Base-by-base conservation (phyloP, 2,888 invertebrate genomes). In the Tachina fera region DNA sequence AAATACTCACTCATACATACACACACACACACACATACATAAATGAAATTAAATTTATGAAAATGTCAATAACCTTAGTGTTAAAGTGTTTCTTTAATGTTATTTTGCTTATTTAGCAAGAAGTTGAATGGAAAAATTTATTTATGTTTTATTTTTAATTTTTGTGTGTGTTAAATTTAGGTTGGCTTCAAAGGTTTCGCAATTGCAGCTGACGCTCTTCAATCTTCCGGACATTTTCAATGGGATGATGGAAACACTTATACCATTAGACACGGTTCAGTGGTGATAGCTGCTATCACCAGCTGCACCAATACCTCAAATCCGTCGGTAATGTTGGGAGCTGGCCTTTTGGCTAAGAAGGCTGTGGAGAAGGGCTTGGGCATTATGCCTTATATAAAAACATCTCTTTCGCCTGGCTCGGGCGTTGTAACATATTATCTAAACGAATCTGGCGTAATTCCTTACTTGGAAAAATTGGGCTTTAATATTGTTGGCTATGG, bases 261-360 rank as follows among this genome's bases (percentile, higher is more conserved):
- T 92, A 94, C 93, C 56, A 94, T 99, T 87, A 94, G 93, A 0
- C 98, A 99, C 92, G 98, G 99, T 3, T 97, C 98, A 1, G 98
- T 99, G 22, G 96, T 99, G 79, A 98, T 99, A 88, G 98, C 99
- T 0, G 99, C 99, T 74, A 99, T 99, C 89, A 99, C 99, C 1
- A 98, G 98, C 39, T 99, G 99, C 92, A 99, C 99, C 75, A 99
- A 99, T 92, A 99, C 99, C 0, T 97, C 97, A 89, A 99, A 99
- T 92, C 99, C 99, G 0, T 98, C 98, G 88, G 99, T 99, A 9
- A 99, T 99, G 99, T 94, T 99, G 19, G 99, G 98, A 51, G 99
- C 99, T 88, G 98, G 98, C 89, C 93, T 99, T 45, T 92, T 99
- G 72, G 99, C 99, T 0, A 97, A 97, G 93, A 98, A 98, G 84